phyloP scores from a whole-genome alignment of 2,888 invertebrate genomes.

The Drosophila demipolita region DNA sequence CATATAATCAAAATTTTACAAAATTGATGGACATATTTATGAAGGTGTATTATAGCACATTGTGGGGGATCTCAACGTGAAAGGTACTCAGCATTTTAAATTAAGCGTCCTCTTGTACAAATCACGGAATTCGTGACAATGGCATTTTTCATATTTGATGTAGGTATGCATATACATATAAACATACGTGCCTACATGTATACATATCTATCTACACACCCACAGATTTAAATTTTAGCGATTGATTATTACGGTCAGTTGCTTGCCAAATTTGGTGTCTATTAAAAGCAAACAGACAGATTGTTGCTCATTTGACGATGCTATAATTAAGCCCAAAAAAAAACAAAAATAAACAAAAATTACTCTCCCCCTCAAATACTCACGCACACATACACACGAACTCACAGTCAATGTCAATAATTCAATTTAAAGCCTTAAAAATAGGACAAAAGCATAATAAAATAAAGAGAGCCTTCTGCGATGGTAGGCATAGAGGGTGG shows the following conservation, averaged over 20 bases:
- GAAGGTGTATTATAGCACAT: background rate
- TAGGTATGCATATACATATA: background rate
- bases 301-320: slow-evolving; percentile 42
- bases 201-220: slow-evolving; percentile 1
- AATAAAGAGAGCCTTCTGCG: slow-evolving; percentile 20
- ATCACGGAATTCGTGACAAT: slow-evolving; percentile 41
- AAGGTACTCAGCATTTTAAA: slow-evolving; percentile 5
- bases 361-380: background rate
- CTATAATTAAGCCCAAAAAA: slow-evolving; percentile 45
- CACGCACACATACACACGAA: slow-evolving; percentile 1
- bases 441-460: slow-evolving; percentile 68
- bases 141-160: slow-evolving; percentile 29
- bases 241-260: slow-evolving; percentile 47
- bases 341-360: slow-evolving; percentile 14
- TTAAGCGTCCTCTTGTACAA: slow-evolving; percentile 20
- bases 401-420: slow-evolving; percentile 36
- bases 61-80: background rate
- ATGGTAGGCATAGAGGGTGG: background rate
- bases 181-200: background rate
- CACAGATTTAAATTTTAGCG: slow-evolving; percentile 16
- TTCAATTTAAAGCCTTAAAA: slow-evolving; percentile 70
- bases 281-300: slow-evolving; percentile 63
- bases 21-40: background rate
- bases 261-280: slow-evolving; percentile 68
- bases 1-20: background rate